Percentiles rank a stretch among this genome's conserved stretches.
phyloP scores from a whole-genome alignment of 2,888 invertebrate species.

The Pasiphila rectangulata region DNA sequence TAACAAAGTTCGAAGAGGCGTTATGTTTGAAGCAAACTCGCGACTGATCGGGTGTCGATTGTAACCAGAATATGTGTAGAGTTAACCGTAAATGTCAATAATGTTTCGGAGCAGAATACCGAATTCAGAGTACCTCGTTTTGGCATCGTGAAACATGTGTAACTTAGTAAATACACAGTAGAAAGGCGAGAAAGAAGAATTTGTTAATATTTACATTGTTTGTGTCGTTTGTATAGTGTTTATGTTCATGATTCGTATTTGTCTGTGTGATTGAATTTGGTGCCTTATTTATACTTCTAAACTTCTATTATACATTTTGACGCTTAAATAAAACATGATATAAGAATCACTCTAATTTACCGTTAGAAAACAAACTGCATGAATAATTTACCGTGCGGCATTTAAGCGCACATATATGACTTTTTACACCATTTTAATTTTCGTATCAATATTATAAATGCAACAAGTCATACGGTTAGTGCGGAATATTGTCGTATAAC shows the following conservation, averaged over 20 bases:
- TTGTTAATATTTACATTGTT: conserved; percentile 45
- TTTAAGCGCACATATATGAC: background rate
- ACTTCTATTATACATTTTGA: conserved; percentile 32
- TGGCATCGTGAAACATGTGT: conserved; percentile 10
- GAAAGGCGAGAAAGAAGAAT: conserved; percentile 45
- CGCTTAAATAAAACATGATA: background rate
- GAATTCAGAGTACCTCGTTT: background rate
- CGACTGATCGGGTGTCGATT: background rate
- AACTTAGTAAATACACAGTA: conserved; percentile 44
- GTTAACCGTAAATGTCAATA: no score
- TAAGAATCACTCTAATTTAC: background rate
- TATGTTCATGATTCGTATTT: conserved; percentile 34
- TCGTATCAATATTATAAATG: no score
- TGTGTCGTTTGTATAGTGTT: conserved; percentile 35
- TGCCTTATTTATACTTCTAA: conserved; percentile 39
- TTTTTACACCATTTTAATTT: no score
- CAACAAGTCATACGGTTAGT: no score
- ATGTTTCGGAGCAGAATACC: background rate
- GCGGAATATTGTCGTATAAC: no score
- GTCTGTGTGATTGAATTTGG: conserved; percentile 28
- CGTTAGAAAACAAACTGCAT: background rate
- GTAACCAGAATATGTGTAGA: no score
- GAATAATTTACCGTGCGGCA: background rate
- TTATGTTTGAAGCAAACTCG: background rate
- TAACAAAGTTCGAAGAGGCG: background rate